Base-by-base conservation (phyloP, 2,888 invertebrate species). In the Halictus quadricinctus region DNA sequence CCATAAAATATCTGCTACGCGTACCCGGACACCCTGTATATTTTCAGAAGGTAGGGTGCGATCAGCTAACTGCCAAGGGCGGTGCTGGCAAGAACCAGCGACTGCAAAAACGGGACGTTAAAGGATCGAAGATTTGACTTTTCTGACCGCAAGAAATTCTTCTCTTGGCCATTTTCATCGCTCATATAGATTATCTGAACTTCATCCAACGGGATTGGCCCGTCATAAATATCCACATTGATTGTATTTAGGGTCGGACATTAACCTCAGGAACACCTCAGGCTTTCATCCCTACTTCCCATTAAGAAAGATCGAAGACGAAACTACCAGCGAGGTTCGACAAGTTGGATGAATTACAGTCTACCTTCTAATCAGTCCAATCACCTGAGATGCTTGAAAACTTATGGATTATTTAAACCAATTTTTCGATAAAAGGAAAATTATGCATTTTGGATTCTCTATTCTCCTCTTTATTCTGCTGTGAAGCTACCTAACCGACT, bases 171-270 rank as follows among this genome's bases (percentile, higher is more conserved):
- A 66, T 66, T 66, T 36, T 36, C 36, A 36, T 66, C 36, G 36
- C 66, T 66, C 29, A 29, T 29, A 66, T 21, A 36, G 66, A 66
- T 66, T 36, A 66, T 36, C 66, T 18, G 66, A 36, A 15, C 66
- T 66, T 18, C 18, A 66, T 36, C 29, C 66, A 36, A 36, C 66
- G 18, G 64, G 36, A 66, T 18, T 66, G 36, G 66, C 1, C 66
- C 66, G 36, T 66, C 36, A 66, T 66, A 66, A 66, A 66, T 66
- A 66, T 66, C 36, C 29, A 15, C 36, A 66, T 66, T 66, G 60
- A 60, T 60, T 60, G 25, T 29, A n/a, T 60, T 60, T 60, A 60
- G 25, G 15, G 60, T 29, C 60, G 25, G 15, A 6, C 25, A 25
- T 15, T 25, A 60, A 60, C 60, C 60, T 60, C 5, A 29, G 25